phyloP scores from a whole-genome alignment of 2,888 invertebrate species.

The Creontiades dilutus region DNA sequence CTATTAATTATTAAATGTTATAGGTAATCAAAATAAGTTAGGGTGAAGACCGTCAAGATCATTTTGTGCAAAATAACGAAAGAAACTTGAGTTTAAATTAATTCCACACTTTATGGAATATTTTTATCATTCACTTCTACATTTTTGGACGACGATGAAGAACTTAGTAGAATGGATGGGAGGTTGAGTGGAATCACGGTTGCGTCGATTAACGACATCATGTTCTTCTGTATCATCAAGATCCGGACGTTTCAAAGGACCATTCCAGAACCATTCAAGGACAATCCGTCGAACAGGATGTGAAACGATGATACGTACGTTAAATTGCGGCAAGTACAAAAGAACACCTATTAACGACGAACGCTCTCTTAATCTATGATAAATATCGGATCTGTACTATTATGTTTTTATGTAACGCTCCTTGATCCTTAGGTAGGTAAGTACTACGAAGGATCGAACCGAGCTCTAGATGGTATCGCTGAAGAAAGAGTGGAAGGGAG shows the following conservation, averaged over 20 bases:
- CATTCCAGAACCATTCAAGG: slow-evolving; percentile 10
- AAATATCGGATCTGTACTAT: slow-evolving; percentile 30
- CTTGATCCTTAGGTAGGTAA: too few relatives aligned
- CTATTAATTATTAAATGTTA: too few relatives aligned
- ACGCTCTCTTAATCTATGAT: slow-evolving; percentile 39
- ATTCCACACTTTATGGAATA: too few relatives aligned
- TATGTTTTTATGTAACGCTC: slow-evolving; percentile 37
- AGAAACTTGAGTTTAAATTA: too few relatives aligned
- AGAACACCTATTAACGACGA: slow-evolving; percentile 26
- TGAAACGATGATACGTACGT: slow-evolving; percentile 44
- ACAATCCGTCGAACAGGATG: slow-evolving; percentile 17
- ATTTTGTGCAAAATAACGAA: too few relatives aligned
- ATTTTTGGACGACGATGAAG: too few relatives aligned
- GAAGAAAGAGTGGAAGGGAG: background rate
- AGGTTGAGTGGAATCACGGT: slow-evolving; percentile 12
- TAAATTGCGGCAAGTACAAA: background rate
- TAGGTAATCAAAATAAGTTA: too few relatives aligned
- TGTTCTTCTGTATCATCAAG: background rate
- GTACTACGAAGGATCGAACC: background rate
- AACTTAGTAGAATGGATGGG: too few relatives aligned
- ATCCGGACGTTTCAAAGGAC: slow-evolving; percentile 33
- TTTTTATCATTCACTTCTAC: too few relatives aligned
- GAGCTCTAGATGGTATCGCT: slow-evolving; percentile 49
- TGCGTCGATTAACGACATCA: background rate
- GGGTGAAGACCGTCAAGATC: too few relatives aligned